phyloP scores from a whole-genome alignment of 2,888 invertebrate genomes.

The Dryococelus australis region DNA sequence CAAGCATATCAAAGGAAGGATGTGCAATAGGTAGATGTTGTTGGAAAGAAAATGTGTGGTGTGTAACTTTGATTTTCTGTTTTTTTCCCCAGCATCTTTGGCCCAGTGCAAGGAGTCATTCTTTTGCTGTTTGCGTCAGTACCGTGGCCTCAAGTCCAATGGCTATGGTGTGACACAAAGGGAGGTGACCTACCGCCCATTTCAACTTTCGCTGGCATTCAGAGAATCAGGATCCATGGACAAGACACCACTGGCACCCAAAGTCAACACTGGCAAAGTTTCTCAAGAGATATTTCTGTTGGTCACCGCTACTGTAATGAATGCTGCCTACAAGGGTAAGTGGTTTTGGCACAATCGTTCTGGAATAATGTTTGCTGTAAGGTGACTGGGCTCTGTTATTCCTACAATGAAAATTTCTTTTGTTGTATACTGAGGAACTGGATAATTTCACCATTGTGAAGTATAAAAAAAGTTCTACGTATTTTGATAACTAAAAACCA shows the following conservation, averaged over 20 bases:
- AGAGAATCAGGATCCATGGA: constrained; percentile 63
- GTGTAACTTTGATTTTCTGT: not conserved
- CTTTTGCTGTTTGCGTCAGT: constrained; percentile 72
- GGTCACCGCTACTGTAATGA: constrained; percentile 76
- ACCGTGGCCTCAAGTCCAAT: constrained; percentile 66
- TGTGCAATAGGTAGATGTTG: no score
- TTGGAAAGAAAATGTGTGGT: no score
- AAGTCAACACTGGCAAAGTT: constrained; percentile 45
- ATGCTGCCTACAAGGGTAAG: constrained; percentile 80
- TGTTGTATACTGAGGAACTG: no score
- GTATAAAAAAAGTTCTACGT: no score
- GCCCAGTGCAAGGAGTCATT: constrained; percentile 52
- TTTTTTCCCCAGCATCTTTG: not conserved
- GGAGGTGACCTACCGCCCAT: constrained; percentile 71
- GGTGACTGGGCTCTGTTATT: no score
- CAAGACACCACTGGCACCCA: constrained; percentile 52
- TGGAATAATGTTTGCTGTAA: no score
- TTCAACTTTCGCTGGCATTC: constrained; percentile 74
- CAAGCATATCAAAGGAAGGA: no score
- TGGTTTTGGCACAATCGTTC: not conserved
- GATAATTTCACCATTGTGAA: no score
- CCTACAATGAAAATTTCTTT: no score
- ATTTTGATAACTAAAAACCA: no score
- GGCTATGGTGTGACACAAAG: constrained; percentile 69
- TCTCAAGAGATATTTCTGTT: constrained; percentile 60